A percentile compares a stretch with the other conserved stretches of the same genome.
Evolutionary conservation across 2,888 invertebrate genomes (phyloP).

Genomic region (Caenorhabditis sulstoni): DNA sequence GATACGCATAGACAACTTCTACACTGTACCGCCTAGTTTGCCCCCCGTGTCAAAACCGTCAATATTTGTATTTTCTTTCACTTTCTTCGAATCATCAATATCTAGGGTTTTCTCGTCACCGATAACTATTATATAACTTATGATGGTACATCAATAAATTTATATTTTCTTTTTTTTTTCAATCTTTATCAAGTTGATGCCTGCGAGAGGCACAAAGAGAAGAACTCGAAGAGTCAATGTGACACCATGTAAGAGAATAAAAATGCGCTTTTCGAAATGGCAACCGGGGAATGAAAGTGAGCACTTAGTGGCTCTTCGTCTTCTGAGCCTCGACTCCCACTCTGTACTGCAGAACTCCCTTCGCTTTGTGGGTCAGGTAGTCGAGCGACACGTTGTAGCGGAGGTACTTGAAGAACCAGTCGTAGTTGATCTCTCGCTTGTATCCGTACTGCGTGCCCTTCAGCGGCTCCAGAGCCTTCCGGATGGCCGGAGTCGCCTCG

Average conservation of each 20-base stretch:
- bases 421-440: conserved; percentile 72
- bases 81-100: conserved; percentile 9
- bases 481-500: conserved; percentile 76
- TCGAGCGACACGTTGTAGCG: conserved; percentile 74
- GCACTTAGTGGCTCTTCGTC: conserved; percentile 39
- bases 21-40: conserved; percentile 60
- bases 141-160: conserved; percentile 58
- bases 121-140: conserved; percentile 59
- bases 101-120: conserved; percentile 51
- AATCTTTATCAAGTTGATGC: not conserved
- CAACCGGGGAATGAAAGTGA: conserved; percentile 28
- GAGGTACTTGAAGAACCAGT: conserved; percentile 76
- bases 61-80: conserved; percentile 35
- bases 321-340: conserved; percentile 59
- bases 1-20: conserved; percentile 59
- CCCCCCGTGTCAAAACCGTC: conserved; percentile 10
- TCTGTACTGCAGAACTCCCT: conserved; percentile 76
- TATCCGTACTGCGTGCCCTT: conserved; percentile 72
- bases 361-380: conserved; percentile 76
- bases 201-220: not conserved
- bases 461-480: conserved; percentile 61
- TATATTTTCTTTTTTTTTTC: conserved; percentile 49
- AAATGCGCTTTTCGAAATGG: conserved; percentile 25
- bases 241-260: conserved; percentile 28
- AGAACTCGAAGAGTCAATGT: conserved; percentile 1